These are phyloP conservation scores for Tortrix viridana DNA, from an alignment of 2,888 invertebrate species.

Conservation along the genomic window DNA sequence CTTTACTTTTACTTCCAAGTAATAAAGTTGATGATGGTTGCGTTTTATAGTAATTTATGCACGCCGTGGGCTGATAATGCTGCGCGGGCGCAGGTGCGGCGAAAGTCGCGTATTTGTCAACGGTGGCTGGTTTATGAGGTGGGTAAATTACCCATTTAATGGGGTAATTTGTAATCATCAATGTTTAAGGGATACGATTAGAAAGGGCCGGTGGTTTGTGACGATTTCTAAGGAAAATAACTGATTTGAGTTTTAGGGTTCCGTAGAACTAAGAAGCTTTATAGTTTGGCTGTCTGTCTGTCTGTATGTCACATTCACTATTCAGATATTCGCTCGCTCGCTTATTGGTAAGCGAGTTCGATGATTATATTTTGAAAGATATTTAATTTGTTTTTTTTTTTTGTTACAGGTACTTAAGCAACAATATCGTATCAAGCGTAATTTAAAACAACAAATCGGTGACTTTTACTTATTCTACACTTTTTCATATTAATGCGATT, in stretches of 20 bases:
- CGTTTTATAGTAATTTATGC: conserved; percentile 44
- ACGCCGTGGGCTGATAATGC: conserved; percentile 54
- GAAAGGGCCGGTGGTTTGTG: conserved; percentile 29
- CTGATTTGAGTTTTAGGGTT: too few species aligned
- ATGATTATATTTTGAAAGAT: not conserved
- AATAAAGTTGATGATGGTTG: not conserved
- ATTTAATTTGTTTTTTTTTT: conserved; percentile 4
- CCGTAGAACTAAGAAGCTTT: too few species aligned
- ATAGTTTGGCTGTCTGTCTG: too few species aligned
- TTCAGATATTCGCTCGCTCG: too few species aligned
- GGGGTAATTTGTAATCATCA: conserved; percentile 33
- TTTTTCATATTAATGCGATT: too few species aligned
- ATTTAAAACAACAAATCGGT: too few species aligned
- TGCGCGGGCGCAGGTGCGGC: conserved; percentile 59
- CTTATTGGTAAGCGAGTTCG: too few species aligned
- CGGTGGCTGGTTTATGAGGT: conserved; percentile 31
- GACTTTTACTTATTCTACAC: too few species aligned
- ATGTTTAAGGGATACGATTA: conserved; percentile 14
- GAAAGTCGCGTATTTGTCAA: conserved; percentile 77
- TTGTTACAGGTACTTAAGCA: conserved; percentile 33
- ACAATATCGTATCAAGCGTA: too few species aligned
- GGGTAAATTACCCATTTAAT: too few species aligned
- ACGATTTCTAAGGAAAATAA: conserved; percentile 1
- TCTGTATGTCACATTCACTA: too few species aligned
- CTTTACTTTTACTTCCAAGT: not conserved